A percentile compares a stretch with the other conserved stretches of the same genome.
Evolutionary conservation across 1,140 invertebrate genomes (phyloP).

Genomic region (Polypedilum pembai): DNA sequence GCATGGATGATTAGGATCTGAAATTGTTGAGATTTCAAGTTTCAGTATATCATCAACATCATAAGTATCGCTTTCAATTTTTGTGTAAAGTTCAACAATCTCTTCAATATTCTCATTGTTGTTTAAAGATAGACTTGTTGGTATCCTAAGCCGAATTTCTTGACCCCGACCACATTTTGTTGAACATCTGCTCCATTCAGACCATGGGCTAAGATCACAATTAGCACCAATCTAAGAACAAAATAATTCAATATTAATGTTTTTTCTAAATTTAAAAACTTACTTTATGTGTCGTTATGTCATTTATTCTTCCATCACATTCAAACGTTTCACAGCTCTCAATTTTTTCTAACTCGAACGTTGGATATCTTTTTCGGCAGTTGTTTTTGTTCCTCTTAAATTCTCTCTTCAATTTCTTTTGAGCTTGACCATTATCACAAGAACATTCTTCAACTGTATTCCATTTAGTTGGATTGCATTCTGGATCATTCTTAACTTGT

Average conservation of each 20-base stretch:
- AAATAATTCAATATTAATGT: not conserved
- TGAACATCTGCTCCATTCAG: slow-evolving; percentile 32
- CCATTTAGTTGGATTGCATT: not conserved
- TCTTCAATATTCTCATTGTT: not conserved
- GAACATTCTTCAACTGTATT: not conserved
- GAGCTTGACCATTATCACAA: not conserved
- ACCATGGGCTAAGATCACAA: not conserved
- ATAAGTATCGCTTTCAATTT: not conserved
- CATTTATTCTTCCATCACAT: not conserved
- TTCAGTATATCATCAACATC: not conserved
- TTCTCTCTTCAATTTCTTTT: not conserved
- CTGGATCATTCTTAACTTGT: not conserved
- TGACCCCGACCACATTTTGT: not conserved
- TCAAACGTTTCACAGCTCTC: not conserved
- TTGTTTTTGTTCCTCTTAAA: not conserved
- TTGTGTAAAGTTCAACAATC: not conserved
- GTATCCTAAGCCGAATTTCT: too few relatives aligned
- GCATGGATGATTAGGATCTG: not conserved
- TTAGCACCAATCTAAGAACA: not conserved
- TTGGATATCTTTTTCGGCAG: not conserved
- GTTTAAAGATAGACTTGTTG: too few relatives aligned
- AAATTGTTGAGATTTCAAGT: not conserved
- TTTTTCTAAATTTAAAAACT: not conserved
- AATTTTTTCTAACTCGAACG: not conserved
- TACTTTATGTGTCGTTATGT: not conserved